A percentile compares a stretch with the other conserved stretches of the same genome.
Conservation (phyloP, 2,888 invertebrate genomes). For the Drosophila conformis region DNA sequence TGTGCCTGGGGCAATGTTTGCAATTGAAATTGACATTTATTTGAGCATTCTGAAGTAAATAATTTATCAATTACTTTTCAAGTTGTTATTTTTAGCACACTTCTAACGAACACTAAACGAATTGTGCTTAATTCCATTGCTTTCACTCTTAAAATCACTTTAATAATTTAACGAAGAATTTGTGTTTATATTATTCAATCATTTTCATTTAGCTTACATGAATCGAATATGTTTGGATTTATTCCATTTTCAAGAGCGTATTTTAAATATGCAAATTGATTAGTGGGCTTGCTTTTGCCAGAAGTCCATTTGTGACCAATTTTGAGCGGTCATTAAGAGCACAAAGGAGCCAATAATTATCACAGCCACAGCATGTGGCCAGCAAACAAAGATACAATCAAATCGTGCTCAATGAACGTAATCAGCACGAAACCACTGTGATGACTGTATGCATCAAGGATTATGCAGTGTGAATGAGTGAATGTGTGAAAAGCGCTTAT, state of each 20-base stretch:
- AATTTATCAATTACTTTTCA: not conserved
- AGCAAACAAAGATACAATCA: slow-evolving; percentile 27
- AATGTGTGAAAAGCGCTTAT: slow-evolving; percentile 13
- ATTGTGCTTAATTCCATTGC: not conserved
- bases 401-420: slow-evolving; percentile 21
- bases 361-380: not conserved
- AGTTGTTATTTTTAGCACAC: too few relatives aligned
- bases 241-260: not conserved
- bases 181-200: too few relatives aligned
- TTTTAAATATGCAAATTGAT: not conserved
- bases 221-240: not conserved
- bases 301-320: not conserved
- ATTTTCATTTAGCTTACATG: not conserved
- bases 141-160: not conserved
- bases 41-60: not conserved
- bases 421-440: slow-evolving; percentile 39
- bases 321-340: slow-evolving; percentile 5
- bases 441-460: slow-evolving; percentile 14
- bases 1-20: not conserved
- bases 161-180: too few relatives aligned
- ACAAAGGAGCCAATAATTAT: slow-evolving; percentile 1
- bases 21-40: not conserved
- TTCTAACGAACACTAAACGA: not conserved
- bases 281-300: too few relatives aligned
- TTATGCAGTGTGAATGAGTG: slow-evolving; percentile 13